Evolutionary conservation across 2,888 invertebrate genomes (phyloP).

Genomic region (Limnephilus marmoratus): DNA sequence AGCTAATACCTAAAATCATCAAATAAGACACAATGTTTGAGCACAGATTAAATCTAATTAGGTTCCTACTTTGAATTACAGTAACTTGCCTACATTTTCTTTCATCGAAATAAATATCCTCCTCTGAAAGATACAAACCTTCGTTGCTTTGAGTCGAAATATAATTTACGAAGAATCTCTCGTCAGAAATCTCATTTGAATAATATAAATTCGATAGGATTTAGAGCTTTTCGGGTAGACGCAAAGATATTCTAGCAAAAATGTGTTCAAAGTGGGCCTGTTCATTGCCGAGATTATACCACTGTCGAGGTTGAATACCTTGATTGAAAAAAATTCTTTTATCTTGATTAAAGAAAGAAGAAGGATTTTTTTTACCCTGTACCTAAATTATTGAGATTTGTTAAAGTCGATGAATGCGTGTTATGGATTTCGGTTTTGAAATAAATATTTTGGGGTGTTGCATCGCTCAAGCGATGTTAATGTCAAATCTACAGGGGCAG

Average conservation of each 20-base stretch:
- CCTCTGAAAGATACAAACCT: not conserved
- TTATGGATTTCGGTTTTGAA: too few species aligned
- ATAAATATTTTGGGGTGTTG: too few species aligned
- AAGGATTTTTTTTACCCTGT: too few species aligned
- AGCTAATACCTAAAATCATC: too few species aligned
- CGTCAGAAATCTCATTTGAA: slow-evolving; percentile 36
- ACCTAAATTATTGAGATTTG: too few species aligned
- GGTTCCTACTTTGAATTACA: not conserved
- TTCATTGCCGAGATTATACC: slow-evolving; percentile 10
- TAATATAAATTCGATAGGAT: slow-evolving; percentile 38
- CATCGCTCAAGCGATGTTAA: too few species aligned
- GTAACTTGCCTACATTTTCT: not conserved
- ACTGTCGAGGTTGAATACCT: not conserved
- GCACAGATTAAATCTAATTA: not conserved
- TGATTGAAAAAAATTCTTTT: not conserved
- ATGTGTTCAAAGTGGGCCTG: slow-evolving; percentile 19
- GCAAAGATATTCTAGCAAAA: slow-evolving; percentile 31
- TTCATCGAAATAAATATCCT: not conserved
- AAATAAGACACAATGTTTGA: not conserved
- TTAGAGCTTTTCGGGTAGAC: slow-evolving; percentile 28
- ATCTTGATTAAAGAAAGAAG: too few species aligned
- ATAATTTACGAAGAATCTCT: slow-evolving; percentile 21
- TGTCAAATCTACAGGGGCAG: too few species aligned
- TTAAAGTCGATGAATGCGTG: too few species aligned
- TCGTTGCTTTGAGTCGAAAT: not conserved